phyloP scores from a whole-genome alignment of 1,140 invertebrate species.

The Limonius californicus region DNA sequence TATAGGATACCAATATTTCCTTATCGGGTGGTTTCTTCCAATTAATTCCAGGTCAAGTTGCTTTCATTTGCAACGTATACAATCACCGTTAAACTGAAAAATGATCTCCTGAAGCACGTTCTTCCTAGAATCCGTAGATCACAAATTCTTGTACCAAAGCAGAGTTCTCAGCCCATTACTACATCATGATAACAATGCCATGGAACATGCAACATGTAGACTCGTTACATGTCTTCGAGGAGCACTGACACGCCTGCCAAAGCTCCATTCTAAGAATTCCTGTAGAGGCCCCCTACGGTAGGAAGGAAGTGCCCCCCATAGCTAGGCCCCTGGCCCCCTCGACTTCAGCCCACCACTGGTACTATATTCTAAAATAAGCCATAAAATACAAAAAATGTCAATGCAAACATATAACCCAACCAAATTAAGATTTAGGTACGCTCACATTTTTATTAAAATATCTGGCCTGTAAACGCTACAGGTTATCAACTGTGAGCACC shows the following conservation, averaged over 20 bases:
- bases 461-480: constrained; percentile 16
- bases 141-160: background rate
- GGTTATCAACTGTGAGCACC: constrained; percentile 18
- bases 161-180: constrained; percentile 15
- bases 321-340: constrained; percentile 18
- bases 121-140: too few species aligned
- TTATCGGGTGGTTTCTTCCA: too few species aligned
- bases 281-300: constrained; percentile 32
- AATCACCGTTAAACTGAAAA: too few species aligned
- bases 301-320: constrained; percentile 39
- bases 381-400: constrained; percentile 41
- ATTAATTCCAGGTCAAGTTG: too few species aligned
- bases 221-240: background rate
- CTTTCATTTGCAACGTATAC: too few species aligned
- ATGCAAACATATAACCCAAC: constrained; percentile 24
- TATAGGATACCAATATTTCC: too few species aligned
- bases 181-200: constrained; percentile 20
- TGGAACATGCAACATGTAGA: constrained; percentile 16
- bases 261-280: constrained; percentile 31
- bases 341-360: background rate
- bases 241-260: constrained; percentile 9
- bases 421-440: constrained; percentile 31
- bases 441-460: constrained; percentile 20
- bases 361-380: constrained; percentile 32
- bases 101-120: too few species aligned